Evolutionary conservation across 2,113 vertebrate genomes (phyloP).

Genomic region (Regulus satrapa): DNA sequence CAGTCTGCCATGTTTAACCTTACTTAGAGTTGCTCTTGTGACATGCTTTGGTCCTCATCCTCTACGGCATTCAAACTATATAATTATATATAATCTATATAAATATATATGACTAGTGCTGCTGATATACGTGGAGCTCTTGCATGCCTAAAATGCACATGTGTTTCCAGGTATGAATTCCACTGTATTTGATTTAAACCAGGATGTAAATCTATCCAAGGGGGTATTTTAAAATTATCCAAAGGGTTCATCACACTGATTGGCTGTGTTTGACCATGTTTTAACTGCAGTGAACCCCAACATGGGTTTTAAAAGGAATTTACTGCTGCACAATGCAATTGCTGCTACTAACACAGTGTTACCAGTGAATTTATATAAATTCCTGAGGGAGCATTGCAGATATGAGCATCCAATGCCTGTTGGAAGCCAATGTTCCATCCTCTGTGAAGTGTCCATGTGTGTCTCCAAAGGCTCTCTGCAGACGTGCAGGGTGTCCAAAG

Average conservation of each 20-base stretch:
- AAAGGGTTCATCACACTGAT: not conserved
- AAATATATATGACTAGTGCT: not conserved
- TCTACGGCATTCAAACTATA: not conserved
- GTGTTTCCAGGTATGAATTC: not conserved
- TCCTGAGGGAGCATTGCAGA: not conserved
- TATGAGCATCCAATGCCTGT: not conserved
- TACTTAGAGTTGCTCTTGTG: not conserved
- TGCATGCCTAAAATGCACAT: not conserved
- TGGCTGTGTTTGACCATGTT: not conserved
- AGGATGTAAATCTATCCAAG: not conserved
- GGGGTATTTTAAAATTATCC: not conserved
- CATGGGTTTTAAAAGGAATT: not conserved
- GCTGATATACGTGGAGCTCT: not conserved
- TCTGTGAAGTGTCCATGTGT: constrained; percentile 12
- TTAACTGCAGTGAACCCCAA: not conserved
- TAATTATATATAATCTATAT: not conserved
- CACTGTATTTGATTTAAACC: not conserved
- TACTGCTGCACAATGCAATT: not conserved
- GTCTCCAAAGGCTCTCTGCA: not conserved
- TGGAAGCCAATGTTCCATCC: not conserved
- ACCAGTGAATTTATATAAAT: not conserved
- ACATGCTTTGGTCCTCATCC: not conserved
- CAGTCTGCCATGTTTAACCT: not conserved
- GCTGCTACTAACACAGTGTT: not conserved
- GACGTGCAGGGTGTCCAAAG: not conserved